A percentile compares a stretch with the other conserved stretches of the same genome.
Conservation (phyloP, 1,140 invertebrate species). For the Conus betulinus region DNA sequence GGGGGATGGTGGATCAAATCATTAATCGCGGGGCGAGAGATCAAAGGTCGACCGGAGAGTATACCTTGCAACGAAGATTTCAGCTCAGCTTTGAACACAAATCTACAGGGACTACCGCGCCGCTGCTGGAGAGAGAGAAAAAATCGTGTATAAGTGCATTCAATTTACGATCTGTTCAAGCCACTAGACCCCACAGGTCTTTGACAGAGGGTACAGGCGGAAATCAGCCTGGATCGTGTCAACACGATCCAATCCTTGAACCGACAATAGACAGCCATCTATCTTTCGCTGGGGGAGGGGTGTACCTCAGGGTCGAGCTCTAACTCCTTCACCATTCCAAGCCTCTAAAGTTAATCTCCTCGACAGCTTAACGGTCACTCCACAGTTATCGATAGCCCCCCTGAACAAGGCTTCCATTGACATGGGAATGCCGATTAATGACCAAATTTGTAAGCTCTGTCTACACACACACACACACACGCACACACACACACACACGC, state of each 20-base stretch:
- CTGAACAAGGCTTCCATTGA: neutral
- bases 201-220: neutral
- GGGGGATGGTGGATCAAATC: no score
- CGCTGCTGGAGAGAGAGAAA: neutral
- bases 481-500: no score
- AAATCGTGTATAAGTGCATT: neutral
- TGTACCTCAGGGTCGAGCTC: neutral
- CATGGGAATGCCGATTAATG: slow-evolving; percentile 20
- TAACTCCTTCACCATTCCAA: neutral
- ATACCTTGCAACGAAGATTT: neutral
- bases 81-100: neutral
- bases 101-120: neutral
- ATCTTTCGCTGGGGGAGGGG: neutral
- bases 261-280: slow-evolving; percentile 5
- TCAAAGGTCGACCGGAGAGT: neutral
- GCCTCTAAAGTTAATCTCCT: neutral
- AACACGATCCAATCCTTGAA: slow-evolving; percentile 14
- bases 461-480: no score
- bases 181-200: neutral
- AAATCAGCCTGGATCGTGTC: slow-evolving; percentile 4
- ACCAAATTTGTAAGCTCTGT: slow-evolving; percentile 17
- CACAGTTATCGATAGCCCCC: slow-evolving; percentile 9
- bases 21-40: no score
- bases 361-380: neutral
- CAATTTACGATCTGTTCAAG: neutral